Base-by-base conservation (phyloP, 2,888 invertebrate genomes). In the Xanthorhoe designata region DNA sequence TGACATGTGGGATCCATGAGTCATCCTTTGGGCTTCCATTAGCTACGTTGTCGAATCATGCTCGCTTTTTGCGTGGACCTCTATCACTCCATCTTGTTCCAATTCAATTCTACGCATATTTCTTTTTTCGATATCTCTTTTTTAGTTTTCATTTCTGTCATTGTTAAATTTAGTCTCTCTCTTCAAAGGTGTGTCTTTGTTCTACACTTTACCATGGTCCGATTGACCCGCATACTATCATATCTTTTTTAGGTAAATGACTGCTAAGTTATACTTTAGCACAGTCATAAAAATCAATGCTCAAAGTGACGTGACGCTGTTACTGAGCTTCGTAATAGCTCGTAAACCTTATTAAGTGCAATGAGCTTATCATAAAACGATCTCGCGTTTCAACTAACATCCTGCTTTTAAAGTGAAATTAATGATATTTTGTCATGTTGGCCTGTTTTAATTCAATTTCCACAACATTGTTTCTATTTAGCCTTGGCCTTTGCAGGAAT, bases 11-110 rank as follows among this genome's bases (percentile, higher is more conserved):
- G 84, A 81, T 81, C 80, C 83, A 81, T 86, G 87, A 88, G 80
- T 89, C 87, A 89, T 87, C 85, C 86, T 85, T 79, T 78, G 86
- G 84, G 83, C 84, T 85, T 90, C 89, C 90, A 90, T 92, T 91
- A 91, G 86, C 81, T 82, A 83, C 83, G 56, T 85, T 86, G 89
- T 86, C 83, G 82, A 87, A 79, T 92, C 91, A 92, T 83, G 84
- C 78, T 87, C 80, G 82, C 84, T 87, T 89, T 89, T 87, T 85
- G 85, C 82, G 82, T 83, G 8, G 47, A 78, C 77, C 75, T 76
- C 77, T 76, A 78, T 73, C 47, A 58, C 77, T 76, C 78, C 76
- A 75, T 74, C 71, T 77, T 73, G 75, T 73, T 76, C 73, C 73
- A 50, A 60, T 66, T 62, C 50, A 45, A 55, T 59, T 64, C 54